phyloP scores from a whole-genome alignment of 1,140 invertebrate genomes.

The Zaprionus africanus region DNA sequence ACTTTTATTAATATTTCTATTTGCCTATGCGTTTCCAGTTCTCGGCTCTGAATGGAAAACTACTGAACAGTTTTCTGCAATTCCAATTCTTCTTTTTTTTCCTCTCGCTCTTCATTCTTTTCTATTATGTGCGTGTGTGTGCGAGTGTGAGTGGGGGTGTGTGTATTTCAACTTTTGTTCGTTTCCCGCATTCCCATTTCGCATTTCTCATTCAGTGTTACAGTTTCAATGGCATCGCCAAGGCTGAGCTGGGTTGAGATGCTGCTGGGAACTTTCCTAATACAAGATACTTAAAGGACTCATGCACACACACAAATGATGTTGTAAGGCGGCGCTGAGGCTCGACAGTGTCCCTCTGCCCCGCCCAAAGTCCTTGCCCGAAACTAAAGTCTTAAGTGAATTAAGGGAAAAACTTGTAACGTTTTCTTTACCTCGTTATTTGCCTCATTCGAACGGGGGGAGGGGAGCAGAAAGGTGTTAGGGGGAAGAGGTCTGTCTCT shows the following conservation, averaged over 20 bases:
- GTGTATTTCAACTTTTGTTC: conserved; percentile 36
- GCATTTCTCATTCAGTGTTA: conserved; percentile 50
- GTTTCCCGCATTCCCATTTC: conserved; percentile 32
- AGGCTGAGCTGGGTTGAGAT: conserved; percentile 45
- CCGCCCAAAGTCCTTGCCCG: conserved; percentile 18
- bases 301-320: conserved; percentile 45
- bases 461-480: too few species aligned
- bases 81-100: conserved; percentile 13
- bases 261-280: conserved; percentile 65
- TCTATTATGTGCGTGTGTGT: neutral
- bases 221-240: conserved; percentile 66
- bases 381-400: conserved; percentile 79
- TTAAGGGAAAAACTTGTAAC: conserved; percentile 78
- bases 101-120: neutral
- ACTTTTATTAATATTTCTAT: conserved; percentile 81
- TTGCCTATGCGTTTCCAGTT: conserved; percentile 58
- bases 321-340: conserved; percentile 49
- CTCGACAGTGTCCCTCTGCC: neutral
- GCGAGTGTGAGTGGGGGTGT: conserved; percentile 5
- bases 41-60: conserved; percentile 63
- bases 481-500: conserved; percentile 8
- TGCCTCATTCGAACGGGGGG: neutral
- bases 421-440: conserved; percentile 63
- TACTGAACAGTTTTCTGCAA: conserved; percentile 55
- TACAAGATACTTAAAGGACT: conserved; percentile 77